Percentiles rank a stretch among this genome's conserved stretches.
phyloP scores from a whole-genome alignment of 2,113 vertebrate species.

The Miniopterus natalensis region DNA sequence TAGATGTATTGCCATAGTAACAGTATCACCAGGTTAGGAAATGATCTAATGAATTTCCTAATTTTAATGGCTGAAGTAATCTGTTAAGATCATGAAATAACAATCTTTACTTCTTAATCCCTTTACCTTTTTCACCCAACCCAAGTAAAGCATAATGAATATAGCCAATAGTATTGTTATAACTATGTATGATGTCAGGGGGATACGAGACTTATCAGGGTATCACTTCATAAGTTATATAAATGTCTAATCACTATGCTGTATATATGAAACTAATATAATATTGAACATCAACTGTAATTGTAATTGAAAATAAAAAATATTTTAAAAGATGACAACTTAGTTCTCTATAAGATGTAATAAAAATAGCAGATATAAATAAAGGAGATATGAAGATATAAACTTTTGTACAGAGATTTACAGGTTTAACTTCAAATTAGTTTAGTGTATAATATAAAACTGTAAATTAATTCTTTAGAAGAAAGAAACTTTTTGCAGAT shows the following conservation, averaged over 20 bases:
- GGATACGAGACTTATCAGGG: not conserved
- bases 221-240: not conserved
- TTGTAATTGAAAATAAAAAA: not conserved
- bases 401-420: not conserved
- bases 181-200: not conserved
- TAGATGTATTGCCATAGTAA: not conserved
- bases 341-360: not conserved
- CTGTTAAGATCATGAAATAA: not conserved
- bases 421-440: not conserved
- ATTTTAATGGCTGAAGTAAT: not conserved
- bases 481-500: not conserved
- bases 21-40: not conserved
- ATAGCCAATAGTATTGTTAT: not conserved
- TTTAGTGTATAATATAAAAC: not conserved
- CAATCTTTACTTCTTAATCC: not conserved
- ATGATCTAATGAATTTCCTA: constrained; percentile 7
- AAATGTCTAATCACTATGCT: not conserved
- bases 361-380: not conserved
- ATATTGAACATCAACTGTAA: not conserved
- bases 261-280: not conserved
- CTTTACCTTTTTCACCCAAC: not conserved
- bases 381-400: not conserved
- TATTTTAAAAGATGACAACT: not conserved
- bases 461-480: not conserved
- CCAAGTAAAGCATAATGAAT: not conserved